These are phyloP conservation scores for Mobula hypostoma DNA, from an alignment of 2,113 vertebrate genomes.

Conservation along the genomic window DNA sequence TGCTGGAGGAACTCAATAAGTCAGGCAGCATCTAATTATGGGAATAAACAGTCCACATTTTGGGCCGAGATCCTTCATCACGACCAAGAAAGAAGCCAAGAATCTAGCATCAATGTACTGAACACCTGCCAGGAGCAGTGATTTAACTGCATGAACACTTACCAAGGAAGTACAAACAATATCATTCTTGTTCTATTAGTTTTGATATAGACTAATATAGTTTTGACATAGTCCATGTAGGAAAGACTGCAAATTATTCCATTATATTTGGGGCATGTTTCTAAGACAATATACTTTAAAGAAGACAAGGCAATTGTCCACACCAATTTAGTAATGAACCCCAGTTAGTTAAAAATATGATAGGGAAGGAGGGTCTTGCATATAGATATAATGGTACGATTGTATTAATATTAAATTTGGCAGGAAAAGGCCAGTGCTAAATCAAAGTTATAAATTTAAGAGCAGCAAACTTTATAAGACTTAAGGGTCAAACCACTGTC, in stretches of 20 bases:
- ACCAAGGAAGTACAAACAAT: background rate
- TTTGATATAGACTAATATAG: too few species aligned
- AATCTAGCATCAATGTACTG: background rate
- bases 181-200: too few species aligned
- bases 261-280: too few species aligned
- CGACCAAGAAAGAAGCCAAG: background rate
- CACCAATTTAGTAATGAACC: background rate
- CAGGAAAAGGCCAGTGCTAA: background rate
- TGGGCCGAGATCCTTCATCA: too few species aligned
- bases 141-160: background rate
- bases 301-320: background rate
- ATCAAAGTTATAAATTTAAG: background rate
- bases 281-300: too few species aligned
- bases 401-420: background rate
- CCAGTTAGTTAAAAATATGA: background rate
- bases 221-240: too few species aligned
- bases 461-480: background rate
- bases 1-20: too few species aligned
- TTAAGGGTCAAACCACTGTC: background rate
- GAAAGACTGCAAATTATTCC: too few species aligned
- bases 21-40: too few species aligned
- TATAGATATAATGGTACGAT: background rate
- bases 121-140: background rate
- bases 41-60: too few species aligned
- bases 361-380: background rate